Base-by-base conservation (phyloP, 1,140 invertebrate species). In the Gerris buenoi region DNA sequence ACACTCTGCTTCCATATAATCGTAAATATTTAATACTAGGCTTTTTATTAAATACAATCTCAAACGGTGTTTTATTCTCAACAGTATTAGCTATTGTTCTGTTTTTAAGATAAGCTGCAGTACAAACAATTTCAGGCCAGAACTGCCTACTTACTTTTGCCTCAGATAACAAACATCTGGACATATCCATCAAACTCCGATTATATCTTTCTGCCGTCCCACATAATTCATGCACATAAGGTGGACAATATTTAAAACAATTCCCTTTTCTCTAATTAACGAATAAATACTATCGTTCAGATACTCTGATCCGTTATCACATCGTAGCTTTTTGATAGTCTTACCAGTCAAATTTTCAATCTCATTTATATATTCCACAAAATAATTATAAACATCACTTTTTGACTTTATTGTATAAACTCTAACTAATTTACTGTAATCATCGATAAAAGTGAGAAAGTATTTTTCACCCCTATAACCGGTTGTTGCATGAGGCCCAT, bases 251-350 rank as follows among this genome's bases (percentile, higher is more conserved):
- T 68, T 65, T 60, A 70, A 62, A 15, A 14, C 10, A 63, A 72
- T 71, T 10, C 70, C 71, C n/a, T 71, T 71, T 59, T 70, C 57
- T 64, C 60, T 68, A 18, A 63, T 46, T 63, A 73, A 75, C 13
- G 68, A 58, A 63, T 65, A 70, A 57, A 73, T 25, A 27, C 67
- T 29, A 57, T 23, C 29, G 71, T 71, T 74, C 27, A 73, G 66
- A 70, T 71, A 73, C 68, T 74, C 73, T 62, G 22, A 69, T 1
- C 73, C 73, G 60, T 71, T 72, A 73, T 72, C 73, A 70, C 68
- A 74, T 68, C 70, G 70, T 25, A 72, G 26, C 22, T 58, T 63
- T 22, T 72, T 74, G 26, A 74, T 66, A 59, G 57, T 69, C 65
- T 73, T 73, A 65, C 70, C 64, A 18, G 66, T 71, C 68, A 64